phyloP scores from a whole-genome alignment of 2,797 vertebrate species.

The Cossypha caffra region DNA sequence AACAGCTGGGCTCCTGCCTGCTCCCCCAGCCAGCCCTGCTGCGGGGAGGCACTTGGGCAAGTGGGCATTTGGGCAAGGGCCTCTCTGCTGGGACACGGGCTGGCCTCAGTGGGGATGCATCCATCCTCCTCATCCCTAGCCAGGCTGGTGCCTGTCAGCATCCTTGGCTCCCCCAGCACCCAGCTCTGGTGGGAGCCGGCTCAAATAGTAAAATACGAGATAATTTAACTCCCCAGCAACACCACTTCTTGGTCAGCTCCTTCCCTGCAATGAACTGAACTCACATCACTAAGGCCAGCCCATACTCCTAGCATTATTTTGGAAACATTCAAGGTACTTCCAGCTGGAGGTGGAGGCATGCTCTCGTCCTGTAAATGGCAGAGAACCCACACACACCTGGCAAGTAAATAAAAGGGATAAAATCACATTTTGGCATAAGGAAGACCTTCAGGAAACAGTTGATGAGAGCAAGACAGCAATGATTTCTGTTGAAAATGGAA shows the following conservation, averaged over 20 bases:
- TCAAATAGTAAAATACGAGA: neutral
- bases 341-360: rapidly evolving
- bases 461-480: neutral
- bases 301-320: neutral
- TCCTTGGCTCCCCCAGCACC: neutral
- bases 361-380: neutral
- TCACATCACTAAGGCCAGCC: rapidly evolving
- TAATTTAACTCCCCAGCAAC: neutral
- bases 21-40: neutral
- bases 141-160: rapidly evolving
- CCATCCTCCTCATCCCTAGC: neutral
- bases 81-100: rapidly evolving
- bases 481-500: neutral
- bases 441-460: neutral
- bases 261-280: neutral
- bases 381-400: neutral
- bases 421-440: neutral
- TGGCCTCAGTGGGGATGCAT: rapidly evolving
- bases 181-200: neutral
- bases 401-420: neutral
- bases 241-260: neutral
- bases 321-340: neutral
- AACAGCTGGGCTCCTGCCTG: neutral
- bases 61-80: neutral
- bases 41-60: neutral